Conservation (phyloP, 2,888 invertebrate genomes). For the Microplitis deprimator region DNA sequence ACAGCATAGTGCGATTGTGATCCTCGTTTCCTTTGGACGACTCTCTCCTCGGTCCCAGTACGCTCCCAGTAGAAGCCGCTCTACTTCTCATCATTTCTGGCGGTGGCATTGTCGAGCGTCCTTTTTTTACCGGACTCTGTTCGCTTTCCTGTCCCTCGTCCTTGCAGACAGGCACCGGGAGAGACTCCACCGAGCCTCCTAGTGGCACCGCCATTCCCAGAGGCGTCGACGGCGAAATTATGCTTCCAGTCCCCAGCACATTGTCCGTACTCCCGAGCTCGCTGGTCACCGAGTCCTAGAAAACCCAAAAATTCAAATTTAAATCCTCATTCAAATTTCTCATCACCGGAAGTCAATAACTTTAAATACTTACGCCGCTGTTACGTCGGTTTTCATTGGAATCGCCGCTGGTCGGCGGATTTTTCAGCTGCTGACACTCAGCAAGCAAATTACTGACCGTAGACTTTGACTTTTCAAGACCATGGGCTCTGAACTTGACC, state of each 20-base stretch:
- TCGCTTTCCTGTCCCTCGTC: slow-evolving; percentile 53
- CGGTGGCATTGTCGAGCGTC: slow-evolving; percentile 55
- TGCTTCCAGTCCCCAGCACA: slow-evolving; percentile 62
- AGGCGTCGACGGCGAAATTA: slow-evolving; percentile 65
- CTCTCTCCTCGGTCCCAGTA: slow-evolving; percentile 62
- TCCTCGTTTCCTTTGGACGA: slow-evolving; percentile 72
- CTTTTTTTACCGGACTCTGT: slow-evolving; percentile 51
- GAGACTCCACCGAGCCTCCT: slow-evolving; percentile 64
- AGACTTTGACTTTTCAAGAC: slow-evolving; percentile 79
- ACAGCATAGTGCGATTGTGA: slow-evolving; percentile 94
- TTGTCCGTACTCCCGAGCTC: slow-evolving; percentile 66
- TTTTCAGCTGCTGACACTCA: slow-evolving; percentile 66
- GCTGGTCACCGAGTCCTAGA: slow-evolving; percentile 65
- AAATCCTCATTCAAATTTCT: too few relatives aligned
- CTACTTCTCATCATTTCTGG: slow-evolving; percentile 70
- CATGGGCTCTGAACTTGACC: slow-evolving; percentile 85
- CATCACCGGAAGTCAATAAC: too few relatives aligned
- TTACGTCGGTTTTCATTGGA: slow-evolving; percentile 59
- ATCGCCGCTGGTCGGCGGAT: slow-evolving; percentile 58
- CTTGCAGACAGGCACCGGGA: slow-evolving; percentile 55
- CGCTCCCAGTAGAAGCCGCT: slow-evolving; percentile 72
- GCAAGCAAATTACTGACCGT: slow-evolving; percentile 73
- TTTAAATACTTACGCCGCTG: slow-evolving; percentile 57
- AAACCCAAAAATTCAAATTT: slow-evolving; percentile 36
- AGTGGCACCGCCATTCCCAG: slow-evolving; percentile 55